Base-by-base conservation (phyloP, 1,140 invertebrate genomes). In the Drosophila sp. region DNA sequence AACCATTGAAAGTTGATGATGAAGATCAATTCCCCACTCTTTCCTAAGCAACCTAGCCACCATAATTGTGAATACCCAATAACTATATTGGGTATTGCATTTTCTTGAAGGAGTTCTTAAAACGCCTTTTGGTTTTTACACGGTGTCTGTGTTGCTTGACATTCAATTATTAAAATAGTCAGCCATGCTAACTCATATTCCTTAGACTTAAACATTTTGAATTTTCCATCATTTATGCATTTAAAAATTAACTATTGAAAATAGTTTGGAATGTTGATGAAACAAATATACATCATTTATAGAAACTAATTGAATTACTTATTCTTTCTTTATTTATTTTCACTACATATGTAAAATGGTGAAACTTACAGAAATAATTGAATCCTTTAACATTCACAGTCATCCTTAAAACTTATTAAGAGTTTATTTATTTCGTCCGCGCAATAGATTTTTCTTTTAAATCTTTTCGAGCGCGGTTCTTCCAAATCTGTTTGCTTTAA, bases 11-110 rank as follows among this genome's bases (percentile, higher is more conserved):
- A 92, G 97, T 99, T 54, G 97, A 98, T 92, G 97, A 99, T 93
- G 97, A 97, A 94, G 95, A 96, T 92, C 97, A 98, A 93, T 98
- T 99, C 93, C 98, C 98, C 70, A 97, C 96, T 86, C 94, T 98
- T 91, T 96, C 96, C 41, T 87, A 83, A 80, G 62, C 35, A 29
- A 40, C 47, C 54, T 25, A n/a, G 11, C 7, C 32, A 32, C 30
- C 35, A 44, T 54, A 76, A 35, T 61, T 54, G 74, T 50, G 11
- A 17, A 61, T 75, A 32, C 56, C n/a, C 56, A 35, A 10, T 58
- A 61, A 77, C 23, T 70, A 65, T 76, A 61, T 58, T 66, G 61
- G 60, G 74, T 70, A 77, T 75, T 62, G 63, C 29, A 70, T 61
- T 65, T 69, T 58, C 61, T 64, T 55, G 47, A 60, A 77, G 74